phyloP scores from a whole-genome alignment of 2,888 invertebrate species.

The Oeneis ivallda region DNA sequence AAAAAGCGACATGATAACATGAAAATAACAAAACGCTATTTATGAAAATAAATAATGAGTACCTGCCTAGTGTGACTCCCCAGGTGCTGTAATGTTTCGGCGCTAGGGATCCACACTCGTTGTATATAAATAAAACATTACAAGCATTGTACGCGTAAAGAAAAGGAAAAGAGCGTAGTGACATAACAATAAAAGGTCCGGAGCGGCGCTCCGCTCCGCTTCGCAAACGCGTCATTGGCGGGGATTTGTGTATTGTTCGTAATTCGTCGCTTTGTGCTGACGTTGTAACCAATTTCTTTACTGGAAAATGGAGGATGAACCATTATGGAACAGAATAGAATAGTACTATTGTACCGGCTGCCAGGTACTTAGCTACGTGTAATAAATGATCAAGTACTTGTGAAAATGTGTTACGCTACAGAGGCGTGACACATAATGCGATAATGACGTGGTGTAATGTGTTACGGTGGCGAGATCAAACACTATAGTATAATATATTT shows the following conservation, averaged over 20 bases:
- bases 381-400: no score
- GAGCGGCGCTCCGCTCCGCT: background rate
- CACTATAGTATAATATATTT: no score
- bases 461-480: no score
- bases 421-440: no score
- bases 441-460: no score
- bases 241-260: background rate
- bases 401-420: no score
- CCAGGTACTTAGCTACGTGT: background rate
- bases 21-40: background rate
- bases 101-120: background rate
- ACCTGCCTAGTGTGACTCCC: background rate
- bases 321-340: background rate
- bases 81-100: background rate
- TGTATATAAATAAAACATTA: background rate
- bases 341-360: background rate
- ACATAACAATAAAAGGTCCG: constrained; percentile 3
- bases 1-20: no score
- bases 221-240: background rate
- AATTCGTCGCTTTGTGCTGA: constrained; percentile 6
- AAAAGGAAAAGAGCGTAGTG: background rate
- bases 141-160: background rate
- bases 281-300: background rate
- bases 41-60: background rate
- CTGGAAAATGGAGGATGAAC: background rate